Evolutionary conservation across 2,888 invertebrate species (phyloP).

Genomic region (Andrena marginata): DNA sequence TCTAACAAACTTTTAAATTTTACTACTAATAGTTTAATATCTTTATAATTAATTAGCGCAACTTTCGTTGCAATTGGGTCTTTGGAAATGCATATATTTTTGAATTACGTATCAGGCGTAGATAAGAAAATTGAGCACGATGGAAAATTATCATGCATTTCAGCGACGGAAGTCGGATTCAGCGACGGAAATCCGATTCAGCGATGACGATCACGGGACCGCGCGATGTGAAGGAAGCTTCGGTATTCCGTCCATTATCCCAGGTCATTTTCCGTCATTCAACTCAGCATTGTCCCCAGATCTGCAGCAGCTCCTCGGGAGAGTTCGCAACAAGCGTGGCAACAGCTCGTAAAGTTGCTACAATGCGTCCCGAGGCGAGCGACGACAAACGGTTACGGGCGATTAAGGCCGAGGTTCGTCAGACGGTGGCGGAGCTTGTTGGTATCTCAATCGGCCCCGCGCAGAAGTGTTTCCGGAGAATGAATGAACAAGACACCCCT

Average conservation of each 20-base stretch:
- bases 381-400: conserved; percentile 64
- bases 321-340: conserved; percentile 57
- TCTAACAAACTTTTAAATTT: too few relatives aligned
- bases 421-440: conserved; percentile 47
- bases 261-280: conserved; percentile 65
- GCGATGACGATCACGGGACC: background rate
- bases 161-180: background rate
- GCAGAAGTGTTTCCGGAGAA: conserved; percentile 79
- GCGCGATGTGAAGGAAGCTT: background rate
- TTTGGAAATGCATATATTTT: too few relatives aligned
- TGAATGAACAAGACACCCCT: conserved; percentile 77
- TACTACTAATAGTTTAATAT: too few relatives aligned
- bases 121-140: too few relatives aligned
- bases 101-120: too few relatives aligned
- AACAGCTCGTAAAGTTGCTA: conserved; percentile 41
- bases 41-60: background rate
- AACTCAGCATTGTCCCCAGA: conserved; percentile 33
- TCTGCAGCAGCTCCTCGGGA: conserved; percentile 33
- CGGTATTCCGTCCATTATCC: conserved; percentile 51
- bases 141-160: background rate
- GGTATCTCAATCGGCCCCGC: conserved; percentile 77
- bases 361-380: conserved; percentile 54
- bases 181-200: background rate
- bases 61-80: background rate
- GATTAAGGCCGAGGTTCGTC: conserved; percentile 62